These are phyloP conservation scores for Pelecanus crispus DNA, from an alignment of 2,113 vertebrate genomes.

Conservation along the genomic window DNA sequence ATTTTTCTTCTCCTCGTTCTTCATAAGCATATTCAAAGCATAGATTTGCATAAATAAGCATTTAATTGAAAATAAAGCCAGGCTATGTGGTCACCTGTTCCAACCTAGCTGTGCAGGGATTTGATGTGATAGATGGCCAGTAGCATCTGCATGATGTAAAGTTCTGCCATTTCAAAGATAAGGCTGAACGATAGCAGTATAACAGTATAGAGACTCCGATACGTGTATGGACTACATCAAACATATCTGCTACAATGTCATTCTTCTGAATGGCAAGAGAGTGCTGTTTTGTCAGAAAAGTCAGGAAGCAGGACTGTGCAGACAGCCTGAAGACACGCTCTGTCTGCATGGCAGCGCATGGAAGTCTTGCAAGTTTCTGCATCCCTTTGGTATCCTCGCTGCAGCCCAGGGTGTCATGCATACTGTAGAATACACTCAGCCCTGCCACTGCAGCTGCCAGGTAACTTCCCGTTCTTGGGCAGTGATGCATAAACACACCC, in stretches of 20 bases:
- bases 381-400: background rate
- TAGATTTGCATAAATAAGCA: background rate
- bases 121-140: background rate
- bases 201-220: background rate
- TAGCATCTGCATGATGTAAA: background rate
- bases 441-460: background rate
- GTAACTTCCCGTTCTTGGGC: background rate
- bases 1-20: background rate
- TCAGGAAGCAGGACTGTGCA: background rate
- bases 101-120: background rate
- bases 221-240: background rate
- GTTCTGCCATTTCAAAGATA: background rate
- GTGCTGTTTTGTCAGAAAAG: background rate
- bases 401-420: background rate
- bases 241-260: rapidly evolving
- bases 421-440: background rate
- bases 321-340: background rate
- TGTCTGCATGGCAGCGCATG: rapidly evolving
- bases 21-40: background rate
- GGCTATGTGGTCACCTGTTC: background rate
- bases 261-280: background rate
- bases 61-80: background rate
- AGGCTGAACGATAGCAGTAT: background rate
- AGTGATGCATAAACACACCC: background rate
- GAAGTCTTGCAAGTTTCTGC: background rate